phyloP scores from a whole-genome alignment of 2,888 invertebrate species.

The Automeris io region DNA sequence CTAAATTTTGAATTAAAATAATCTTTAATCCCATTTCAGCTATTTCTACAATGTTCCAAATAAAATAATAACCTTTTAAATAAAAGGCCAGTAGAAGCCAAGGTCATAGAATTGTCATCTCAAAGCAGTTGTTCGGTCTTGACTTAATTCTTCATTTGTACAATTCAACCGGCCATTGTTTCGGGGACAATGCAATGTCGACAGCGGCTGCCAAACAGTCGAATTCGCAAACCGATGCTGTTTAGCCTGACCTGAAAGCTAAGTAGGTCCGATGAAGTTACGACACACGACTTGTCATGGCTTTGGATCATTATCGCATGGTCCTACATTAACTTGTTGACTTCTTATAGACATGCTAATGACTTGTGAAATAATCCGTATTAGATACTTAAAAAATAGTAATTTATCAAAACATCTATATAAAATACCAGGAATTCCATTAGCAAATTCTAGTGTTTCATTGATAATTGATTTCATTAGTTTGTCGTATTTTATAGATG shows the following conservation, averaged over 20 bases:
- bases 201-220: conserved; percentile 23
- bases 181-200: conserved; percentile 37
- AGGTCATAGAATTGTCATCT: no score
- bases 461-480: no score
- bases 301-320: conserved; percentile 6
- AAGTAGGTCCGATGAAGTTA: conserved; percentile 19
- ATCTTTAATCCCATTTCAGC: no score
- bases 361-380: background rate
- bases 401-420: no score
- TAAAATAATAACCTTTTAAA: no score
- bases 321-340: conserved; percentile 7
- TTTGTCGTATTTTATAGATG: no score
- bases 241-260: conserved; percentile 17
- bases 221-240: conserved; percentile 33
- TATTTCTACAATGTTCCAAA: no score
- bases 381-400: background rate
- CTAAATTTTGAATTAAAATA: no score
- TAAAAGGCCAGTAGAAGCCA: no score
- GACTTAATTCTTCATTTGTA: conserved; percentile 5
- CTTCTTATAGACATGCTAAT: background rate
- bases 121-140: no score
- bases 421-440: no score
- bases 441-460: no score
- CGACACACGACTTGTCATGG: conserved; percentile 15
- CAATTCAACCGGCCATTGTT: conserved; percentile 30